Evolutionary conservation across 2,888 invertebrate genomes (phyloP).

Genomic region (Morpho deidamia): DNA sequence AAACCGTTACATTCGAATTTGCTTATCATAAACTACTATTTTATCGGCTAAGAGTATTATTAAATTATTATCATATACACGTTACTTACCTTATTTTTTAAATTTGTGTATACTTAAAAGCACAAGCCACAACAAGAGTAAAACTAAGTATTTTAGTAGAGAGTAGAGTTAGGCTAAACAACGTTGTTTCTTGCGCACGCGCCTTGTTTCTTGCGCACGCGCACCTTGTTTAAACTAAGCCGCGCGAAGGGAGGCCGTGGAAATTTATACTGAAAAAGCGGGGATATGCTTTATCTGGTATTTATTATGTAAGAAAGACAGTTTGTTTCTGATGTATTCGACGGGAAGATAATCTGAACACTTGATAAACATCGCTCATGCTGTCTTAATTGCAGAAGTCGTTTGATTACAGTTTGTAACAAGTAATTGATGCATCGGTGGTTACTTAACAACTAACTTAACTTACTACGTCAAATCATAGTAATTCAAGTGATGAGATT

Average conservation of each 20-base stretch:
- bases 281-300: constrained; percentile 29
- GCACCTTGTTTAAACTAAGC: constrained; percentile 43
- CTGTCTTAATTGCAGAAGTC: neutral
- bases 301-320: neutral
- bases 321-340: neutral
- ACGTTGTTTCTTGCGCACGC: constrained; percentile 33
- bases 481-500: no score
- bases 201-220: constrained; percentile 35
- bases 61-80: neutral
- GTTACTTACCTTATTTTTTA: neutral
- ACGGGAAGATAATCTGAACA: no score
- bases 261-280: constrained; percentile 44
- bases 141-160: constrained; percentile 1
- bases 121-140: neutral
- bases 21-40: neutral
- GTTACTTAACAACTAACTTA: no score
- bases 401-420: neutral
- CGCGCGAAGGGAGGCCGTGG: constrained; percentile 42
- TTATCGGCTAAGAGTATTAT: no score
- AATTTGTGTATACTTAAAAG: neutral
- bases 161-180: neutral
- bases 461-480: no score
- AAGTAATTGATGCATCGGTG: no score
- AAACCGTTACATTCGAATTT: neutral
- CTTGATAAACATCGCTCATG: neutral